Base-by-base conservation (phyloP, 35 echinoderm and acorn worm genomes). In the Lytechinus pictus region DNA sequence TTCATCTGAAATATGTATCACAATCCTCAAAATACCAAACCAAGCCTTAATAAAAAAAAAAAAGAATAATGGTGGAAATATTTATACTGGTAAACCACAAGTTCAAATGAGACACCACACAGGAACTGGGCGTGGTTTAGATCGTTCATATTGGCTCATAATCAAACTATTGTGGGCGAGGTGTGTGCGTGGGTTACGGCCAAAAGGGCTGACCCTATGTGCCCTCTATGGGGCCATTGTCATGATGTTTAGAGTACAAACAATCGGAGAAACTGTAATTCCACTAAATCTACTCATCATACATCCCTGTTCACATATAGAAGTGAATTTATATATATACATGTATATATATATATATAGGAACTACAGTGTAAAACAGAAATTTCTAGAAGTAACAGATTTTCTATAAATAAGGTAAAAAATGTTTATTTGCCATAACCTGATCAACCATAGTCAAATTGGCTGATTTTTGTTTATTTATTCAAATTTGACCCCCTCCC, bases 231-330 rank as follows among this genome's bases (percentile, higher is more conserved):
- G 0, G 19, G 6, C 12, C n/a, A 79, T 79, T 79, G 66, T 79
- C 66, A 79, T 24, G n/a, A 16, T 79, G 66, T 79, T 79, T 79
- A 24, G n/a, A 24, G 66, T 24, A n/a, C 66, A 7, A 79, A 79
- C 66, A 79, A 79, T 79, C 19, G n/a, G 66, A 7, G 66, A n/a
- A 79, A 79, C 66, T 79, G 21, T 79, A 79, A 79, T 79, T 79
- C 66, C 66, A 79, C 66, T 79, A 14, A 79, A 79, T 79, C 66
- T 79, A 79, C 66, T 79, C 66, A 79, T 79, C 66, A n/a, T 24
- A 7, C 19, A 6, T 79, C 19, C 66, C 66, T 6, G 2, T 79
- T 79, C 66, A 79, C 66, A 79, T 79, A 8, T n/a, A 44, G 33
- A 44, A 44, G 33, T 44, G 33, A 44, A 44, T n/a, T n/a, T n/a